These are phyloP conservation scores for Lottia gigantea DNA, from an alignment of 2,888 invertebrate species.

Conservation along the genomic window DNA sequence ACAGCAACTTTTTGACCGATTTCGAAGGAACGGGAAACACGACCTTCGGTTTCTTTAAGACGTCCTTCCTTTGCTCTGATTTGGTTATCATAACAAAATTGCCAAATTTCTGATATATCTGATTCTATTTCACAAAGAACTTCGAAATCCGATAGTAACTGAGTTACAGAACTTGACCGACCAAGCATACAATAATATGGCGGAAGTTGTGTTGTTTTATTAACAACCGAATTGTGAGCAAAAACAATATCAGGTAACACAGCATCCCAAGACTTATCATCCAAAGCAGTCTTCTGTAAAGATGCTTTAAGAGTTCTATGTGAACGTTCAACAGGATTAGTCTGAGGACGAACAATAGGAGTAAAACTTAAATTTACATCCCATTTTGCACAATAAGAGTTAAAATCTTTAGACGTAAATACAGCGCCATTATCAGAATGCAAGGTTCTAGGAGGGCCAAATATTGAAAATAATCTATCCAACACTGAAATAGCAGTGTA, in stretches of 20 bases:
- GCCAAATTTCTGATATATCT: background rate
- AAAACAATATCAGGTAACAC: conserved; percentile 1
- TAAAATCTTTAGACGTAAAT: background rate
- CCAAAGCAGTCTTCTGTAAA: conserved; percentile 3
- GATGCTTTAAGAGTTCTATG: conserved; percentile 1
- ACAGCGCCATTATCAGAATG: background rate
- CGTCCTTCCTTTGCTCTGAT: background rate
- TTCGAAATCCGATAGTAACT: background rate
- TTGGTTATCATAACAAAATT: background rate
- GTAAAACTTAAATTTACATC: background rate
- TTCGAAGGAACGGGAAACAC: background rate
- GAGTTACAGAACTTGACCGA: background rate
- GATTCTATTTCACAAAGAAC: background rate
- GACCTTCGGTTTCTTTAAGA: background rate
- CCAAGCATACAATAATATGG: conserved; percentile 1
- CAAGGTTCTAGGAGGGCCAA: background rate
- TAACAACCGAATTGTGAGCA: background rate
- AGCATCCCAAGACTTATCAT: background rate
- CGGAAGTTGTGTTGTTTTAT: background rate
- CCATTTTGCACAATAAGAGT: background rate
- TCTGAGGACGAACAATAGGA: conserved; percentile 2
- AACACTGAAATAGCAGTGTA: background rate
- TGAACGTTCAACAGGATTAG: conserved; percentile 3
- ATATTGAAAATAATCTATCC: background rate
- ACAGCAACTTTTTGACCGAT: conserved; percentile 1